phyloP scores from a whole-genome alignment of 2,797 vertebrate genomes.

The Austrolebias charrua region DNA sequence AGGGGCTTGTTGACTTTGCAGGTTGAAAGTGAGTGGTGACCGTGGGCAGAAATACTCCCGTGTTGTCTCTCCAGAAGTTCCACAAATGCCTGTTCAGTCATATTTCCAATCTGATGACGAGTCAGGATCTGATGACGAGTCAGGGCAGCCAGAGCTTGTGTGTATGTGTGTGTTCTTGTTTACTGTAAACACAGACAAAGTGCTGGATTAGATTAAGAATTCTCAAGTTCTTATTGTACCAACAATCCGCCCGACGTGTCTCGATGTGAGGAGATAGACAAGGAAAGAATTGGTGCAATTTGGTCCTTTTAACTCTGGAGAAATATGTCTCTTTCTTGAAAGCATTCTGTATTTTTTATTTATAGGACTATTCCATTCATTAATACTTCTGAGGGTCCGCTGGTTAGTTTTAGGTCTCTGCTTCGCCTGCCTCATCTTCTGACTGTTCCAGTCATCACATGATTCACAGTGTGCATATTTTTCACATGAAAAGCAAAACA shows the following conservation, averaged over 20 bases:
- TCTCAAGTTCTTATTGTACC: background rate
- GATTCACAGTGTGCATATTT: conserved; percentile 29
- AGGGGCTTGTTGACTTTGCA: conserved; percentile 70
- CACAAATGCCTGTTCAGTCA: conserved; percentile 53
- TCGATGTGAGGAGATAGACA: conserved; percentile 3
- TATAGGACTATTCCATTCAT: conserved; percentile 16
- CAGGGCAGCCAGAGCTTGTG: conserved; percentile 4
- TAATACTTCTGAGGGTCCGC: conserved; percentile 23
- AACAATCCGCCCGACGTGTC: background rate
- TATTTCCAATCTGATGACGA: conserved; percentile 57
- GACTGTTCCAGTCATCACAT: conserved; percentile 29
- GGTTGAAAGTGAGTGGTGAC: conserved; percentile 65
- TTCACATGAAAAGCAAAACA: background rate
- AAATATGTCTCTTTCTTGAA: conserved; percentile 39
- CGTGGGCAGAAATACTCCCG: conserved; percentile 44
- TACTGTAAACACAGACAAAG: conserved; percentile 14
- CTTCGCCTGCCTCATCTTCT: conserved; percentile 7
- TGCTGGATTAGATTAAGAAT: background rate
- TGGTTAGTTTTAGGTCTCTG: conserved; percentile 21
- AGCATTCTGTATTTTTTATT: conserved; percentile 37
- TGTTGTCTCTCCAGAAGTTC: conserved; percentile 69
- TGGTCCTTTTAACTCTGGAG: conserved; percentile 30
- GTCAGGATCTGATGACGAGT: conserved; percentile 47
- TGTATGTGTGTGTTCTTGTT: conserved; percentile 24
- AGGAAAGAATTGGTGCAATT: conserved; percentile 11